Base-by-base conservation (phyloP, 2,113 vertebrate genomes). In the Centropus bengalensis region DNA sequence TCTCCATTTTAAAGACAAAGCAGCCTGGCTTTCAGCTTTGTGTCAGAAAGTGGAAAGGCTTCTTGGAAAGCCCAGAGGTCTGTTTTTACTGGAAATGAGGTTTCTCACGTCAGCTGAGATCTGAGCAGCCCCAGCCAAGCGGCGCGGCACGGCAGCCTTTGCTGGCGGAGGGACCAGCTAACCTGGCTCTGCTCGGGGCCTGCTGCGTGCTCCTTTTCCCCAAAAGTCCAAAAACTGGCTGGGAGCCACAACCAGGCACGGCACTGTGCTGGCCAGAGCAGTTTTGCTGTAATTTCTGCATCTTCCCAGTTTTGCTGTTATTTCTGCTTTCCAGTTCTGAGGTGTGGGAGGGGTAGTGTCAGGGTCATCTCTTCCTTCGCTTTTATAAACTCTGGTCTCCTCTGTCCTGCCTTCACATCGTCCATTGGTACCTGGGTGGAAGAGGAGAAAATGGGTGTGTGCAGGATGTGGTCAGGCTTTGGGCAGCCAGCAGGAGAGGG, bases 1-100 rank as follows among this genome's bases (percentile, higher is more conserved):
- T 68, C 60, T 94, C 15, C 0, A 58, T 76, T 91, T 77, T 73
- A 66, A 71, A 89, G 89, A 83, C 71, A 64, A 83, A 88, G 69
- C 2, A 3, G 86, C 62, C 76, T 81, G 80, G 59, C 62, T 96
- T 84, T 92, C 40, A 0, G 66, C 83, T 96, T 42, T 51, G 47
- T 88, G 47, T 92, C 88, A 78, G 60, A 88, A 75, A 94, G 73
- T 92, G 73, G 88, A 86, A 93, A 88, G 63, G 82, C 82, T 91
- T 93, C 26, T 16, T 77, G 92, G 92, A 96, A 95, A 94, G 69
- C 86, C 91, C 79, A 84, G 91, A 91, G 88, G 77, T 86, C 92
- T 96, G 83, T 84, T 96, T 94, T 95, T 94, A 96, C 89, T 96
- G 96, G 94, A 96, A 96, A 54, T 86, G 94, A 95, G 86, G 86